phyloP scores from a whole-genome alignment of 2,113 vertebrate species.

The Ranitomeya variabilis region DNA sequence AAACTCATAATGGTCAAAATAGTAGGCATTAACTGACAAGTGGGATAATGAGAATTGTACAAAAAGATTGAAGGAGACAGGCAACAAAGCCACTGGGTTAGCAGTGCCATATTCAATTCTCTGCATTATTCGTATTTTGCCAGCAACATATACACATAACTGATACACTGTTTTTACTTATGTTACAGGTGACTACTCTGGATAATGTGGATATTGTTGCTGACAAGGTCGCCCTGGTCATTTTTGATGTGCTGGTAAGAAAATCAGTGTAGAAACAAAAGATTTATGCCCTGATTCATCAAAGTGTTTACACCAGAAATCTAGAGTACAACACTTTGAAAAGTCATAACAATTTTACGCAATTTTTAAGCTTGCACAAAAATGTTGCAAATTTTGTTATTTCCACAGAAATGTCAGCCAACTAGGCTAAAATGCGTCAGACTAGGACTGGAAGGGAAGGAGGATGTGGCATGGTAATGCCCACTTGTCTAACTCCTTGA shows the following conservation, averaged over 20 bases:
- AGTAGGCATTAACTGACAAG: not conserved
- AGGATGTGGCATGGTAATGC: too few relatives aligned
- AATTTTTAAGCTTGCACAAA: too few relatives aligned
- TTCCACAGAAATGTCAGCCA: too few relatives aligned
- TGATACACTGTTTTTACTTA: not conserved
- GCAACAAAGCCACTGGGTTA: not conserved
- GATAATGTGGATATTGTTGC: conserved; percentile 28
- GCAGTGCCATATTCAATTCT: not conserved
- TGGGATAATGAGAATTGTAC: not conserved
- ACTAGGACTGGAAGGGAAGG: too few relatives aligned
- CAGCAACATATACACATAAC: not conserved
- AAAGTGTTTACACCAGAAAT: too few relatives aligned
- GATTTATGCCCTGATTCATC: too few relatives aligned
- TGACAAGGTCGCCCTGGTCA: conserved; percentile 46
- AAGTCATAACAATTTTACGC: too few relatives aligned
- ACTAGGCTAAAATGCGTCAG: too few relatives aligned
- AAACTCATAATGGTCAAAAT: not conserved
- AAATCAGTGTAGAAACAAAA: not conserved
- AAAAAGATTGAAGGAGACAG: not conserved
- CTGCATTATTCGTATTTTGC: not conserved
- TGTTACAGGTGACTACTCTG: conserved; percentile 31
- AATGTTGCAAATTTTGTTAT: too few relatives aligned
- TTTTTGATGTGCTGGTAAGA: conserved; percentile 50
- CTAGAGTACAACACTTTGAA: too few relatives aligned
- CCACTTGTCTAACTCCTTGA: too few relatives aligned